phyloP scores from a whole-genome alignment of 2,113 vertebrate genomes.

The Pomatostomus ruficeps region DNA sequence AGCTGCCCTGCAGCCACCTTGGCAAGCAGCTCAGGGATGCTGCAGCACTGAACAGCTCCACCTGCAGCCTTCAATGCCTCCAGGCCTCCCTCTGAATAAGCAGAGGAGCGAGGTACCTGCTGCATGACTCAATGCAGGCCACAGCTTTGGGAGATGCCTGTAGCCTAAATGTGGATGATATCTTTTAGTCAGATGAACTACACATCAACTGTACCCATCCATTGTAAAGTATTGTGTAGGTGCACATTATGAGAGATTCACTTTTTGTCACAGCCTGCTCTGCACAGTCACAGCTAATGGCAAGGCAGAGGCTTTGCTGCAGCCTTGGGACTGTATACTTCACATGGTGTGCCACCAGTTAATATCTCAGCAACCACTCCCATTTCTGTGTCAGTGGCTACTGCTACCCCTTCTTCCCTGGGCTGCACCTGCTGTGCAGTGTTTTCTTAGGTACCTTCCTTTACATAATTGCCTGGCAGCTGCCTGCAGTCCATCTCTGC shows the following conservation, averaged over 20 bases:
- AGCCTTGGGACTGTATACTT: neutral
- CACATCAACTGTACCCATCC: neutral
- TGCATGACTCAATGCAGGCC: neutral
- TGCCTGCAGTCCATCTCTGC: neutral
- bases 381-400: neutral
- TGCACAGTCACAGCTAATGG: accelerated
- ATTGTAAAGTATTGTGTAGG: neutral
- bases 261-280: neutral
- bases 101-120: neutral
- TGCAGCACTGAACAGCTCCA: neutral
- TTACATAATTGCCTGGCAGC: neutral
- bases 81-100: neutral
- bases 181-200: neutral
- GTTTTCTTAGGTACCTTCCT: neutral
- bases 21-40: neutral
- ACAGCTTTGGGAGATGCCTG: neutral
- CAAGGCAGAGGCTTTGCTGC: neutral
- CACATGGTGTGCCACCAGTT: neutral
- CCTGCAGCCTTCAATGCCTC: neutral
- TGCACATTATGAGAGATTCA: neutral
- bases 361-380: neutral
- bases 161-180: conserved; percentile 9
- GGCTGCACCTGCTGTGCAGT: neutral
- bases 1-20: neutral
- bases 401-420: neutral